phyloP scores from a whole-genome alignment of 2,797 vertebrate genomes.

The Falco naumanni region DNA sequence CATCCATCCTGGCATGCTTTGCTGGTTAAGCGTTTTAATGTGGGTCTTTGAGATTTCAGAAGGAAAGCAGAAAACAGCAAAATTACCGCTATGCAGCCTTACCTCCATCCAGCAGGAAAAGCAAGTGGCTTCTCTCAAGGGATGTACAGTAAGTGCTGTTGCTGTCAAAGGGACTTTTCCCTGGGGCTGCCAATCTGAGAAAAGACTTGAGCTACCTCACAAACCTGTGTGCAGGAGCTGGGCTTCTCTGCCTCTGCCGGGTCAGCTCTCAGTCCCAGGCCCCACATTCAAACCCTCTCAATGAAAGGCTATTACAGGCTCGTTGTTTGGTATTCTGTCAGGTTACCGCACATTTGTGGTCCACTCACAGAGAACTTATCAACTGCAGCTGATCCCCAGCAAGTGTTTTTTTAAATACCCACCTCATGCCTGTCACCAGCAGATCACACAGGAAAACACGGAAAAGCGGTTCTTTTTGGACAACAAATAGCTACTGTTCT shows the following conservation, averaged over 20 bases:
- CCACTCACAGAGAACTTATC: not conserved
- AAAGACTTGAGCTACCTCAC: not conserved
- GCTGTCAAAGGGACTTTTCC: not conserved
- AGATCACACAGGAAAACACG: not conserved
- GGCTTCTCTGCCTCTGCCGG: not conserved
- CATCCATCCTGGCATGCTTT: not conserved
- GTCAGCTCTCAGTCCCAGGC: not conserved
- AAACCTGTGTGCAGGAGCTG: not conserved
- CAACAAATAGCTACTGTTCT: not conserved
- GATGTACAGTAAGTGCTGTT: not conserved
- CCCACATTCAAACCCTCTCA: not conserved
- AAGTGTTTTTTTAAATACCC: not conserved
- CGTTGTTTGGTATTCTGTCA: not conserved
- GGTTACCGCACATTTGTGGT: not conserved
- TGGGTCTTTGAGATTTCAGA: not conserved
- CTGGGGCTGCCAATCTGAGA: not conserved
- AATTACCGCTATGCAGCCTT: not conserved
- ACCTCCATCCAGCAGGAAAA: not conserved
- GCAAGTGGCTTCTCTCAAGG: not conserved
- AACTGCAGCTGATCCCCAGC: not conserved
- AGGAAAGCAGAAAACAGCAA: not conserved
- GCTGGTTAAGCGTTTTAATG: not conserved
- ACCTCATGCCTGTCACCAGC: slow-evolving; percentile 3
- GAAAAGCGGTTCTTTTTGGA: not conserved
- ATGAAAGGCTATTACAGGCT: not conserved